Conservation (phyloP, 2,888 invertebrate genomes). For the Agrochola lota region DNA sequence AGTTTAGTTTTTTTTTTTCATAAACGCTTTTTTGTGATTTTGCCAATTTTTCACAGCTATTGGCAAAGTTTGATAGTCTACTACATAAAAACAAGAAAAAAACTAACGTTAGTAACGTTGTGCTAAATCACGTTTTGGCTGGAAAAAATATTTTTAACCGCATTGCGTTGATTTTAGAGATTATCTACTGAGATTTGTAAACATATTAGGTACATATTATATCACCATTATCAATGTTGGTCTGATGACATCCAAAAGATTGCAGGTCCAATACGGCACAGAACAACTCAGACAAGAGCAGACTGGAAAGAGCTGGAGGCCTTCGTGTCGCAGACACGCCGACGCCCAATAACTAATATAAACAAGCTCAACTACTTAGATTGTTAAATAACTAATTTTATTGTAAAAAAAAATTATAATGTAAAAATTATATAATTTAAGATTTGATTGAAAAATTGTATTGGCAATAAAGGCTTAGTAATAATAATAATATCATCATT, state of each 20-base stretch:
- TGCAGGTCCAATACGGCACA: too few species aligned
- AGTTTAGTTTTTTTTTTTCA: neutral
- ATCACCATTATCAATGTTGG: neutral
- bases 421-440: too few species aligned
- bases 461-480: too few species aligned
- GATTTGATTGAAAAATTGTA: too few species aligned
- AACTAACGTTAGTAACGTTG: neutral
- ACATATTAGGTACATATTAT: neutral
- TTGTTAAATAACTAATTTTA: too few species aligned
- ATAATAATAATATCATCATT: neutral
- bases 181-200: neutral
- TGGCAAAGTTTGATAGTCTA: conserved; percentile 27
- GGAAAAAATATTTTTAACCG: conserved; percentile 33
- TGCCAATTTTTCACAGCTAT: conserved; percentile 40
- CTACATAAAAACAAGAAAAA: conserved; percentile 9
- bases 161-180: conserved; percentile 36
- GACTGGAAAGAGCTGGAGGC: too few species aligned
- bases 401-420: too few species aligned
- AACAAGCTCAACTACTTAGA: too few species aligned
- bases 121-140: conserved; percentile 4
- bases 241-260: too few species aligned
- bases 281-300: too few species aligned
- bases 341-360: too few species aligned
- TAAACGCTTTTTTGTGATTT: conserved; percentile 17
- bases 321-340: too few species aligned